These are phyloP conservation scores for Hydrolagus colliei DNA, from an alignment of 2,797 vertebrate genomes.

Conservation along the genomic window DNA sequence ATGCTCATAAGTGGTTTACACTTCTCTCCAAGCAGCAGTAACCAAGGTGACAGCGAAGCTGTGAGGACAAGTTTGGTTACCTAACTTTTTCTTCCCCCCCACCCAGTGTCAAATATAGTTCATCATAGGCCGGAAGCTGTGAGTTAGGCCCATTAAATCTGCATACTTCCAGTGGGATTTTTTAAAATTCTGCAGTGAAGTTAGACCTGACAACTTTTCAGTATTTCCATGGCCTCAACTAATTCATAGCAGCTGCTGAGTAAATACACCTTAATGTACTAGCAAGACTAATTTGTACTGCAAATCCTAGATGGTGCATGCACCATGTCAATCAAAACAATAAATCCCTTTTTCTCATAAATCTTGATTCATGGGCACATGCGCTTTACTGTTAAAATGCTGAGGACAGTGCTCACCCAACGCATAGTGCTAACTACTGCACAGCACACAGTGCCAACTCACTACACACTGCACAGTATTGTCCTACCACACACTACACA, in stretches of 20 bases:
- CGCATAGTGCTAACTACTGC: neutral
- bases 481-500: too few relatives aligned
- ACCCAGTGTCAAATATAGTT: neutral
- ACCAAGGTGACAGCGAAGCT: neutral
- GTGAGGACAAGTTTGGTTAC: neutral
- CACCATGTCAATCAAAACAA: neutral
- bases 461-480: too few relatives aligned
- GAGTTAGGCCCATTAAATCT: neutral
- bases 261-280: neutral
- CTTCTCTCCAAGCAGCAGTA: neutral
- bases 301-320: neutral
- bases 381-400: neutral
- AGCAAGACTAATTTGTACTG: neutral
- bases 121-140: neutral
- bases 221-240: neutral
- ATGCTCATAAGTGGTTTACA: neutral
- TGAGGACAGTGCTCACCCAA: neutral
- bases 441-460: too few relatives aligned
- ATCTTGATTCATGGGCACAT: neutral
- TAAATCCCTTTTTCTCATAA: neutral
- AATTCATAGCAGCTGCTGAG: neutral
- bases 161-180: neutral
- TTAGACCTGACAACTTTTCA: neutral
- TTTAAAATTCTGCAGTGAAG: neutral
- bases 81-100: neutral